Conservation (phyloP, 2,797 vertebrate species). For the Lophius americanus region DNA sequence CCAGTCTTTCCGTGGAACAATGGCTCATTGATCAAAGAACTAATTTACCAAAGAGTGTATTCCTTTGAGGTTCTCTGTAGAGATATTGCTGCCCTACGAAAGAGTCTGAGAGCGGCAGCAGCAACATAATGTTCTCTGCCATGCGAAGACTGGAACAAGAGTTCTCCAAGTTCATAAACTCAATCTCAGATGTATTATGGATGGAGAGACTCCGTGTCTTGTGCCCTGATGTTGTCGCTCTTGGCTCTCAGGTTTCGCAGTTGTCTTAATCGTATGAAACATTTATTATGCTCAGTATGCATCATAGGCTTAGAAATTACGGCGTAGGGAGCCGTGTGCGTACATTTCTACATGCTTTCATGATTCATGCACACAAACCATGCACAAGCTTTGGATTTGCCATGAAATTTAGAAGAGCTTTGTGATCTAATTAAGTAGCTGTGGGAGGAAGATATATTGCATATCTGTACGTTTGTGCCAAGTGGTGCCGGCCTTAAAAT, state of each 20-base stretch:
- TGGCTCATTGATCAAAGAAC: conserved; percentile 61
- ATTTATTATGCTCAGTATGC: conserved; percentile 45
- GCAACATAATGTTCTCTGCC: conserved; percentile 60
- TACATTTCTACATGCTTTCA: conserved; percentile 22
- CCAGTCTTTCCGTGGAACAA: conserved; percentile 44
- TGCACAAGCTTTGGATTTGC: conserved; percentile 49
- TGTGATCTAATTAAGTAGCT: conserved; percentile 78
- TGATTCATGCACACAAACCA: conserved; percentile 32
- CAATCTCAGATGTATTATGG: conserved; percentile 56
- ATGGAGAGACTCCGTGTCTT: conserved; percentile 35
- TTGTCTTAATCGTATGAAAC: conserved; percentile 45
- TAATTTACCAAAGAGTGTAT: conserved; percentile 58
- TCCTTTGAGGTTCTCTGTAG: conserved; percentile 52
- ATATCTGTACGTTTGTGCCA: conserved; percentile 65
- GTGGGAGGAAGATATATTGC: conserved; percentile 63
- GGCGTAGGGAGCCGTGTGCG: conserved; percentile 20
- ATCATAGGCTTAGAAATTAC: conserved; percentile 36
- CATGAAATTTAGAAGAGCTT: conserved; percentile 63
- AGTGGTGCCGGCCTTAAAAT: conserved; percentile 62
- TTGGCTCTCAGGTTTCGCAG: conserved; percentile 29
- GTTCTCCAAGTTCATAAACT: conserved; percentile 63
- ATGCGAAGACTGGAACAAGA: conserved; percentile 53
- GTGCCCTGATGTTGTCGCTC: conserved; percentile 47
- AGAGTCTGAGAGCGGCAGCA: conserved; percentile 35
- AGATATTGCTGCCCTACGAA: conserved; percentile 54